Base-by-base conservation (phyloP, 2,888 invertebrate genomes). In the Melanostoma scalare region DNA sequence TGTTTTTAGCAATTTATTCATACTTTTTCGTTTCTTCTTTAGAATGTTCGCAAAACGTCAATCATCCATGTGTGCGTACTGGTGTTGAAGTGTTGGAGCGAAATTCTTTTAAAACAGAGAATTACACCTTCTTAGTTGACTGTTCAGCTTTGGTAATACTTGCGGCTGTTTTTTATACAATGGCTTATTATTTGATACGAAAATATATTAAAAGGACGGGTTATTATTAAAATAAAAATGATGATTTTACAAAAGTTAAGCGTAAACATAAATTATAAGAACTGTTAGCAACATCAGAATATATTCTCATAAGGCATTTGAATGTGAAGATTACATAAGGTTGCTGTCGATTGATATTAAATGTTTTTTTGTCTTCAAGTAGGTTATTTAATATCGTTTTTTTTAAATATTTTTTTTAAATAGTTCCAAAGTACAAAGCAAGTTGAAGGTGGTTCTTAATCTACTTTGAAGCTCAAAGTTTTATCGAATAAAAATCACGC, bases 41-140 rank as follows among this genome's bases (percentile, higher is more conserved):
- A 93, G 94, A 93, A 53, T 95, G 95, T 85, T 92, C 94, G 0
- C 88, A 91, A 42, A 92, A 93, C 56, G 90, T 92, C 0, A 93
- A 93, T 0, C 92, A 93, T 84, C 94, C 94, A 0, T 95, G 95
- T 87, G 92, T 95, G 4, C 92, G 91, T 85, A 94, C 93, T 6
- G 95, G 95, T 0, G 87, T 92, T 0, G 94, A 93, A 69, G 95
- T 95, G 0, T 88, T 95, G n/a, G 90, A 92, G 33, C 87, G 87
- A 60, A 88, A 91, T 9, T 92, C 92, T 30, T 93, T 92, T 86
- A 92, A 92, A 44, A 93, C 91, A 3, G 86, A 88, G 5, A 87
- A 89, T 10, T 86, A 89, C 40, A 90, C 91, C n/a, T 89, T 90
- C 55, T 87, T 88, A 81, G 56, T 89, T 31, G 92, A 92, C 86